These are phyloP conservation scores for Sebastes cheni DNA, from an alignment of 2,797 vertebrate species.

Conservation along the genomic window DNA sequence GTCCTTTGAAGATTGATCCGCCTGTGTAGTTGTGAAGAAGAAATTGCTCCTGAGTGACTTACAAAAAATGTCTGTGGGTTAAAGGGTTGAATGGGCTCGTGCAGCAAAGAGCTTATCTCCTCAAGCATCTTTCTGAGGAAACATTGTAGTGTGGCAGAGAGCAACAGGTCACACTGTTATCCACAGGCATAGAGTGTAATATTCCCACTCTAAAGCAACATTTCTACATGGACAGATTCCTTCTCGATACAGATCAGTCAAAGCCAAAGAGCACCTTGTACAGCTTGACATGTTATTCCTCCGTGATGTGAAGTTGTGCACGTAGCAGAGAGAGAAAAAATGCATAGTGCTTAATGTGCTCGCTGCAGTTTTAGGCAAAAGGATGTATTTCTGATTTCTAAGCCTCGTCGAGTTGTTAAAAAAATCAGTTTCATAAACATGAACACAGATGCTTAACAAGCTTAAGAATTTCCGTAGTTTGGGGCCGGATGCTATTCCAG, in stretches of 20 bases:
- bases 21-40: neutral
- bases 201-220: neutral
- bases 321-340: neutral
- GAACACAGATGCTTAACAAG: conserved; percentile 61
- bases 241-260: neutral
- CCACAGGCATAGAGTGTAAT: neutral
- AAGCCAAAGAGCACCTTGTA: conserved; percentile 8
- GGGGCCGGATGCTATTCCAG: conserved; percentile 57
- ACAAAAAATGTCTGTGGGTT: conserved; percentile 3
- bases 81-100: neutral
- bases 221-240: conserved; percentile 1
- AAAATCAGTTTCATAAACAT: conserved; percentile 37
- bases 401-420: conserved; percentile 6
- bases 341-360: neutral
- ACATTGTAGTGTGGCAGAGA: neutral
- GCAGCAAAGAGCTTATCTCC: conserved; percentile 7
- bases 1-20: neutral
- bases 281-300: neutral
- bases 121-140: conserved; percentile 13
- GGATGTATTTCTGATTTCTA: conserved; percentile 4
- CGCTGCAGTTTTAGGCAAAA: neutral
- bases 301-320: neutral
- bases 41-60: neutral
- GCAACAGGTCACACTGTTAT: conserved; percentile 9
- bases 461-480: conserved; percentile 65